Evolutionary conservation across 1,140 invertebrate genomes (phyloP).

Genomic region (Lepidurus apus): DNA sequence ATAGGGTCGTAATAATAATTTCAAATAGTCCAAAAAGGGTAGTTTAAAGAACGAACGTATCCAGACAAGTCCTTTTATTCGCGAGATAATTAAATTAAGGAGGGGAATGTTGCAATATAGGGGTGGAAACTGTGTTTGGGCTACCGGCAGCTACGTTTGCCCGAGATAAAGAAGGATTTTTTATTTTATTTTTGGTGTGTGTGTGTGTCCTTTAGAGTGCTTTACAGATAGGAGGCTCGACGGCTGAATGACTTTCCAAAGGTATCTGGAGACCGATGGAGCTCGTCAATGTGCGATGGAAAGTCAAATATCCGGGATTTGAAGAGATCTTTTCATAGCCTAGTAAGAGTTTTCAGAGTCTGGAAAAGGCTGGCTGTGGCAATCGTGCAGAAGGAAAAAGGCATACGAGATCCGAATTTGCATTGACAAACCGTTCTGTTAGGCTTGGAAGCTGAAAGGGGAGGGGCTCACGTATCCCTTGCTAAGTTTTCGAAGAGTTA

Average conservation of each 20-base stretch:
- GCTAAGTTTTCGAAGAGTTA: background rate
- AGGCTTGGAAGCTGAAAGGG: background rate
- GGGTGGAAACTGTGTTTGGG: too few species aligned
- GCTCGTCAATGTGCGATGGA: slow-evolving; percentile 1
- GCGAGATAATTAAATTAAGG: too few species aligned
- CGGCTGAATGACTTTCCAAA: background rate
- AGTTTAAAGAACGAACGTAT: too few species aligned
- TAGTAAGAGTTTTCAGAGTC: background rate
- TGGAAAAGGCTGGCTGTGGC: background rate
- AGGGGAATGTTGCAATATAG: too few species aligned
- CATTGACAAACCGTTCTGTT: background rate
- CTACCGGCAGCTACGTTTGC: too few species aligned
- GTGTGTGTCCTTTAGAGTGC: background rate
- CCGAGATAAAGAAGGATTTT: background rate
- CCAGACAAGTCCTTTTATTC: too few species aligned
- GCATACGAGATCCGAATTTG: background rate
- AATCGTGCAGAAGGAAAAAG: background rate
- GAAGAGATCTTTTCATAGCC: background rate
- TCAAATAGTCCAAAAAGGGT: too few species aligned
- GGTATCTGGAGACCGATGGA: slow-evolving; percentile 9
- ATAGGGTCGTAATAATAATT: too few species aligned
- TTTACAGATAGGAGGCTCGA: background rate
- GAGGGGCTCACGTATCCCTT: background rate
- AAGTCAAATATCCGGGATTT: slow-evolving; percentile 15
- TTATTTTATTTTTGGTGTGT: background rate